phyloP scores from a whole-genome alignment of 2,888 invertebrate genomes.

The Euzophera pinguis region DNA sequence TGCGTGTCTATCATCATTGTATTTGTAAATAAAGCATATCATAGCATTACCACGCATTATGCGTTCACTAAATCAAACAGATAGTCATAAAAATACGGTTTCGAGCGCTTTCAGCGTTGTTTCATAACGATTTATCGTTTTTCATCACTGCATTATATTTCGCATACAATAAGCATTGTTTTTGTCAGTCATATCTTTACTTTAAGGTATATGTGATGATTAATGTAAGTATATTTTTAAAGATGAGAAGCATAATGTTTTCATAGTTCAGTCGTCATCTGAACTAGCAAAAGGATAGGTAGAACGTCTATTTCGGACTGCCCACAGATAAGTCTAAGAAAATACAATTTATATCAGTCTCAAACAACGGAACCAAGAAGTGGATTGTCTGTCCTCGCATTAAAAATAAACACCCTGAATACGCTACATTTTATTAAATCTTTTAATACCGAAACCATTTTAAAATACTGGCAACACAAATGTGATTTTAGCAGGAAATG shows the following conservation, averaged over 20 bases:
- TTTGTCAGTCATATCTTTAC: too few relatives aligned
- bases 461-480: constrained; percentile 28
- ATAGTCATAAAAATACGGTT: constrained; percentile 32
- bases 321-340: too few relatives aligned
- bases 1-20: constrained; percentile 50
- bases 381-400: background rate
- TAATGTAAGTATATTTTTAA: too few relatives aligned
- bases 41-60: constrained; percentile 49
- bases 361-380: too few relatives aligned
- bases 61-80: constrained; percentile 43
- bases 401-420: background rate
- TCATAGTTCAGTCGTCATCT: too few relatives aligned
- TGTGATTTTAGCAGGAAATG: constrained; percentile 30
- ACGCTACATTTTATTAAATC: background rate
- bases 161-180: background rate
- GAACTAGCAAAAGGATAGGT: too few relatives aligned
- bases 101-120: background rate
- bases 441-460: constrained; percentile 23
- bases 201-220: too few relatives aligned
- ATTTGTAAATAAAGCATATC: constrained; percentile 46
- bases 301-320: too few relatives aligned
- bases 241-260: too few relatives aligned
- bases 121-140: constrained; percentile 4
- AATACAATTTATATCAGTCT: too few relatives aligned
- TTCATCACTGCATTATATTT: background rate